These are phyloP conservation scores for Pachypsylla venusta DNA, from an alignment of 1,140 invertebrate genomes.

Conservation along the genomic window DNA sequence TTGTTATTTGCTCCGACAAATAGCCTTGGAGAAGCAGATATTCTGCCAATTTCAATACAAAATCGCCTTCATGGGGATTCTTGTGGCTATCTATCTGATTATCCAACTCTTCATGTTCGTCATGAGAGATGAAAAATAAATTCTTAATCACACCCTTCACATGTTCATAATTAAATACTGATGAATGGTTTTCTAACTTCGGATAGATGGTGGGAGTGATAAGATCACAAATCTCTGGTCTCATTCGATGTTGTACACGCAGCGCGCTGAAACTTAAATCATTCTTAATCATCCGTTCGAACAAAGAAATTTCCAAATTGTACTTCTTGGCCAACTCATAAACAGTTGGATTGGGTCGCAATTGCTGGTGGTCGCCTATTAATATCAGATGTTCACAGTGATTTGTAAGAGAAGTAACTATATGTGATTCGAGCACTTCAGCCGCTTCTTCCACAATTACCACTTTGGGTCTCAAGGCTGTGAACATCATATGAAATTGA, in stretches of 20 bases:
- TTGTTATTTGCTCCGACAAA: conserved; percentile 40
- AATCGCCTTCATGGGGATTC: conserved; percentile 43
- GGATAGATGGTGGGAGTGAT: conserved; percentile 45
- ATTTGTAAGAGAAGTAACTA: conserved; percentile 50
- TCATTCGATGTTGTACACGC: conserved; percentile 48
- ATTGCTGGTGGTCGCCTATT: conserved; percentile 65
- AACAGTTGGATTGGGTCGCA: conserved; percentile 46
- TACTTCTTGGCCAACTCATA: conserved; percentile 40
- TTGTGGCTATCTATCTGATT: conserved; percentile 25
- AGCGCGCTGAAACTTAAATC: conserved; percentile 37
- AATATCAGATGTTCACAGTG: conserved; percentile 64
- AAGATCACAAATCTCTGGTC: conserved; percentile 43
- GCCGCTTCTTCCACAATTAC: conserved; percentile 74
- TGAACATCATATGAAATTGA: conserved; percentile 42
- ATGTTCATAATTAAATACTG: conserved; percentile 34
- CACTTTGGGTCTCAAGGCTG: conserved; percentile 43
- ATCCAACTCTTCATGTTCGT: conserved; percentile 34
- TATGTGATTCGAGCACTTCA: conserved; percentile 64
- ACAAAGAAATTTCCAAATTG: conserved; percentile 52
- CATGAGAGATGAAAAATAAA: conserved; percentile 46
- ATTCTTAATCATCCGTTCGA: conserved; percentile 51
- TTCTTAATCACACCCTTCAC: conserved; percentile 37
- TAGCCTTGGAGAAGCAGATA: conserved; percentile 46
- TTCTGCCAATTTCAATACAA: conserved; percentile 37
- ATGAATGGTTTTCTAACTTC: conserved; percentile 36